Evolutionary conservation across 1,140 invertebrate species (phyloP).

Genomic region (Drosophila santomea): DNA sequence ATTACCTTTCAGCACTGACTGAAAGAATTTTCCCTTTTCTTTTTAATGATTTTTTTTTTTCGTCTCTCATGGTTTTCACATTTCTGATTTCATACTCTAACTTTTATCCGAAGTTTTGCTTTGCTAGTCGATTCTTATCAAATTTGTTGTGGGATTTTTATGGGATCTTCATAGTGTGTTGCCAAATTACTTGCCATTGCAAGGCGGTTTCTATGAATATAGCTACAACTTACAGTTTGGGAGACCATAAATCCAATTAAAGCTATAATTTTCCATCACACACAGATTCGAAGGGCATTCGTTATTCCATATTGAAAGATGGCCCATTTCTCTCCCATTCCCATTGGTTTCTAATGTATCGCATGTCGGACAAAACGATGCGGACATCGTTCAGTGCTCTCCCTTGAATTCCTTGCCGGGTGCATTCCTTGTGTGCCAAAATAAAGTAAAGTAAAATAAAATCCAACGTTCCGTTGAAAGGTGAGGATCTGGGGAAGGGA

Average conservation of each 20-base stretch:
- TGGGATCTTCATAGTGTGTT: too few species aligned
- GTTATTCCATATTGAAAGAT: background rate
- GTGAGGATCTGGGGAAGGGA: conserved; percentile 14
- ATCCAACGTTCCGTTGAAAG: conserved; percentile 27
- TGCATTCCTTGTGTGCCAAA: conserved; percentile 44
- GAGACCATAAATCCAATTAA: background rate
- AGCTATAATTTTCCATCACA: background rate
- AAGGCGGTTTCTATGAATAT: too few species aligned
- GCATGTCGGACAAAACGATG: conserved; percentile 38
- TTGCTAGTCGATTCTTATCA: too few species aligned
- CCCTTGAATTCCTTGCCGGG: conserved; percentile 40
- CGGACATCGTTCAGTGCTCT: conserved; percentile 41
- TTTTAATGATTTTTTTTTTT: conserved; percentile 32
- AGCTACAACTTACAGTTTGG: background rate
- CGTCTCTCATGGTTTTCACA: conserved; percentile 8
- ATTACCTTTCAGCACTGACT: conserved; percentile 76
- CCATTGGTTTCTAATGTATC: conserved; percentile 46
- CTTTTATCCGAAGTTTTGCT: background rate
- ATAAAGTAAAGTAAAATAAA: conserved; percentile 25
- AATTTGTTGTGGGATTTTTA: too few species aligned
- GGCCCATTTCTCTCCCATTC: background rate
- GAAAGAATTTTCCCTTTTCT: conserved; percentile 60
- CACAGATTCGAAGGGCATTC: background rate
- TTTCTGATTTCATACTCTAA: conserved; percentile 42
- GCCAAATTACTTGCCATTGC: too few species aligned